Conservation (phyloP, 1,140 invertebrate genomes). For the Epicauta chinensis region DNA sequence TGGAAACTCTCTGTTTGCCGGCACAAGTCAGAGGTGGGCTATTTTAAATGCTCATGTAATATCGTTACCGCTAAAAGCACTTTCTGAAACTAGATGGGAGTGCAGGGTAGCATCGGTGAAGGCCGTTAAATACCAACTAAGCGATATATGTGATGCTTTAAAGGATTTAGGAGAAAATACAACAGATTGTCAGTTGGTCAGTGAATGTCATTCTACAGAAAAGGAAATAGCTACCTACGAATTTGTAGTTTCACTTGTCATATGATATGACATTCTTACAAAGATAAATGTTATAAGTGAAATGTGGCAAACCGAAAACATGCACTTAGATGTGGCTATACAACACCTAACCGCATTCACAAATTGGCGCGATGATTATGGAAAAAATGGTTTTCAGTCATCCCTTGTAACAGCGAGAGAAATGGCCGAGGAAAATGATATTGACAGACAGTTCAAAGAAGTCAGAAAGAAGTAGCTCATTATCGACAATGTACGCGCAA, state of each 20-base stretch:
- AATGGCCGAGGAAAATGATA: neutral
- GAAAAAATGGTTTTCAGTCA: conserved; percentile 1
- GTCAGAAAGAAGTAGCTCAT: conserved; percentile 5
- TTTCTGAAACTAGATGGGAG: conserved; percentile 12
- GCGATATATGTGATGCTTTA: conserved; percentile 4
- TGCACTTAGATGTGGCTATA: conserved; percentile 6
- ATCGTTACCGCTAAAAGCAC: conserved; percentile 5
- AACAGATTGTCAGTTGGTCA: conserved; percentile 12
- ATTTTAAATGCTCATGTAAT: too few species aligned
- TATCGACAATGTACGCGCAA: conserved; percentile 8
- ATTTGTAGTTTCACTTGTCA: conserved; percentile 9
- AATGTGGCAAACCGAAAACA: conserved; percentile 6
- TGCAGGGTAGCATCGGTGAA: conserved; percentile 9
- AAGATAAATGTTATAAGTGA: conserved; percentile 7
- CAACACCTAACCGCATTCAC: neutral
- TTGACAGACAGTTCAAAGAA: neutral
- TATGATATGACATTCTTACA: conserved; percentile 1
- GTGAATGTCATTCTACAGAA: conserved; percentile 7
- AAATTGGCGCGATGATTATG: too few species aligned
- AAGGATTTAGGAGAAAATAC: conserved; percentile 10
- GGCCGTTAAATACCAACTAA: conserved; percentile 13
- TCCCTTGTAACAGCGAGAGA: conserved; percentile 3
- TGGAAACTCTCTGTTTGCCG: neutral
- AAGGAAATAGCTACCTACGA: conserved; percentile 13
- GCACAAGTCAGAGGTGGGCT: neutral